Percentiles rank a stretch among this genome's conserved stretches.
phyloP scores from a whole-genome alignment of 1,140 invertebrate genomes.

The Euwallacea similis region DNA sequence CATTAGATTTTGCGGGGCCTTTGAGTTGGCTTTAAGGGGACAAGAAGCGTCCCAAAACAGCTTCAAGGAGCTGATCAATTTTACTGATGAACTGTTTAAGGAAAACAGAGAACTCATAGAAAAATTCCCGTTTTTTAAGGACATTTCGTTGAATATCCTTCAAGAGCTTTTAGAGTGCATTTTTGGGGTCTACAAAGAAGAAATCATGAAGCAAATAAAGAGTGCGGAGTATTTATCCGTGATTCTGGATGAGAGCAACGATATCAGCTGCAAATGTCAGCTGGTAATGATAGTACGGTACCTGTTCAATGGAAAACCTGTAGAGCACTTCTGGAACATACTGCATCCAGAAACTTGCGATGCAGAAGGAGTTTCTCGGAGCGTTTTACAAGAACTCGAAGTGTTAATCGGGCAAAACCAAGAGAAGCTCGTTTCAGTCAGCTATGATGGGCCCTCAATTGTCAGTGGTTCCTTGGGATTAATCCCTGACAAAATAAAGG shows the following conservation, averaged over 20 bases:
- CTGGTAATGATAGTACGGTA: conserved; percentile 47
- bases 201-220: conserved; percentile 47
- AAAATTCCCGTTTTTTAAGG: conserved; percentile 45
- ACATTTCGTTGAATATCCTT: conserved; percentile 43
- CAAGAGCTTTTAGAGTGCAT: conserved; percentile 49
- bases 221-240: conserved; percentile 45
- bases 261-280: conserved; percentile 43
- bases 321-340: conserved; percentile 50
- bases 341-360: conserved; percentile 39
- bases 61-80: conserved; percentile 39
- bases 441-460: conserved; percentile 41
- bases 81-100: conserved; percentile 39
- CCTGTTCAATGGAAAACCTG: conserved; percentile 37
- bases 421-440: conserved; percentile 40
- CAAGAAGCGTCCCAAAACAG: conserved; percentile 43
- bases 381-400: conserved; percentile 42
- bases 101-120: conserved; percentile 39
- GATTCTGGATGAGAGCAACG: conserved; percentile 48
- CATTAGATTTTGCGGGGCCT: conserved; percentile 47
- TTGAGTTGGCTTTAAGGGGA: conserved; percentile 43
- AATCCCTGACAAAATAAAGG: conserved; percentile 45
- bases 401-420: conserved; percentile 36
- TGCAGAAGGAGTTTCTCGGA: conserved; percentile 31
- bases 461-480: conserved; percentile 40
- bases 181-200: conserved; percentile 42